These are phyloP conservation scores for Podiceps cristatus DNA, from an alignment of 2,113 vertebrate genomes.

Conservation along the genomic window DNA sequence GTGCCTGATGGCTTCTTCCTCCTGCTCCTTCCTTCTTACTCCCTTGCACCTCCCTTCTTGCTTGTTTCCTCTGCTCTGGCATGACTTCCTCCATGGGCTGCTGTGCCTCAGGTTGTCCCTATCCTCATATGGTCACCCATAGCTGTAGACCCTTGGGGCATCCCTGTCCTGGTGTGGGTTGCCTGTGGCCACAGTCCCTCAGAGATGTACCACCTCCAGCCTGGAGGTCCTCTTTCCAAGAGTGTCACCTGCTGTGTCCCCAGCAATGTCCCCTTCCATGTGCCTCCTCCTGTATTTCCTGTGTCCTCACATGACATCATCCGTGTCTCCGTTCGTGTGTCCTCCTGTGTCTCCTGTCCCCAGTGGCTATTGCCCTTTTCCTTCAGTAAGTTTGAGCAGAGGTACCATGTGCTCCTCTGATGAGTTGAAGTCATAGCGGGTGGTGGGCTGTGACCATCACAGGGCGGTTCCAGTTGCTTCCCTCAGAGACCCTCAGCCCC, in stretches of 20 bases:
- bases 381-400: neutral
- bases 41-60: neutral
- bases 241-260: neutral
- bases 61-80: neutral
- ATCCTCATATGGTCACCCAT: neutral
- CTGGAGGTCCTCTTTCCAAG: neutral
- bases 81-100: neutral
- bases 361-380: neutral
- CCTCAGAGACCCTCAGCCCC: neutral
- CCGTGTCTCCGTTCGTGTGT: neutral
- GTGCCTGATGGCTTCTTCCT: neutral
- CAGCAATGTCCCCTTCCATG: neutral
- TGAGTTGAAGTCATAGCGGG: neutral
- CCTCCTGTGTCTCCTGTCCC: neutral
- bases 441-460: fast-evolving
- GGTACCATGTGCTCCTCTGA: fast-evolving
- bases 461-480: neutral
- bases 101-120: neutral
- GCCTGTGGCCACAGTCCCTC: fast-evolving
- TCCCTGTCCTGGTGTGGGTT: neutral
- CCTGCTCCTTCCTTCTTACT: neutral
- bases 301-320: fast-evolving
- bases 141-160: neutral
- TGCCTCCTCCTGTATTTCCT: neutral
- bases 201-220: neutral